Evolutionary conservation across 2,113 vertebrate species (phyloP).

Genomic region (Cichladusa arquata): DNA sequence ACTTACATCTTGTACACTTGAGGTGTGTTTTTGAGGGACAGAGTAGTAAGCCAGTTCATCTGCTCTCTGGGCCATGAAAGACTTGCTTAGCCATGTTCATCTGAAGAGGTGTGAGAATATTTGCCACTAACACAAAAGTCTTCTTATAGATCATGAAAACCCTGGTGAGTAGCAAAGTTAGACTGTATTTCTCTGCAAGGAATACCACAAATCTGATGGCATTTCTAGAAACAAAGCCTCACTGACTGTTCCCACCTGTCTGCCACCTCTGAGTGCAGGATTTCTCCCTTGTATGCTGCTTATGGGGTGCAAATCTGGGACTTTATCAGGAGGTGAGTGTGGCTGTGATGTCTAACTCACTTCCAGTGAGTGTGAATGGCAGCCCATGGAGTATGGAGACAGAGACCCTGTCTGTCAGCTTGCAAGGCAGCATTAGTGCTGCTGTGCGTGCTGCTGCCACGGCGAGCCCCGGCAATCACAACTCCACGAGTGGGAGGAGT

Average conservation of each 20-base stretch:
- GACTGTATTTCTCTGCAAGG: not conserved
- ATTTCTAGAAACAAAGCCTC: not conserved
- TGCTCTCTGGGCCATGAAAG: not conserved
- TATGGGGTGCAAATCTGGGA: not conserved
- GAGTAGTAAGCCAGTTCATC: not conserved
- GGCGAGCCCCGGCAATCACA: not conserved
- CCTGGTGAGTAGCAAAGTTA: not conserved
- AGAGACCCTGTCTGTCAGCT: not conserved
- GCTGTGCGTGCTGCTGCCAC: not conserved
- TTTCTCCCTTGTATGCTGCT: not conserved
- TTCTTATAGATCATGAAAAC: not conserved
- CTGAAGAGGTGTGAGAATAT: not conserved
- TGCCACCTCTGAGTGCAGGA: not conserved
- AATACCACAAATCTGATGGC: not conserved
- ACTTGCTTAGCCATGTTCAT: not conserved
- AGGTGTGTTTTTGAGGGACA: not conserved
- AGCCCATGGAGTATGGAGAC: accelerated
- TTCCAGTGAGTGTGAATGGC: not conserved
- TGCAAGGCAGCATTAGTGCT: not conserved
- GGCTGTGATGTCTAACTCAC: not conserved
- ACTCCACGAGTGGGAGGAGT: accelerated
- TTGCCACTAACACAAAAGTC: not conserved
- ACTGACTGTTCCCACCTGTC: not conserved
- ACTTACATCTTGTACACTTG: not conserved
- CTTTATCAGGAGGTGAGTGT: not conserved